A percentile compares a stretch with the other conserved stretches of the same genome.
These are phyloP conservation scores for Tricholauxania praeusta DNA, from an alignment of 2,888 invertebrate species.

Conservation along the genomic window DNA sequence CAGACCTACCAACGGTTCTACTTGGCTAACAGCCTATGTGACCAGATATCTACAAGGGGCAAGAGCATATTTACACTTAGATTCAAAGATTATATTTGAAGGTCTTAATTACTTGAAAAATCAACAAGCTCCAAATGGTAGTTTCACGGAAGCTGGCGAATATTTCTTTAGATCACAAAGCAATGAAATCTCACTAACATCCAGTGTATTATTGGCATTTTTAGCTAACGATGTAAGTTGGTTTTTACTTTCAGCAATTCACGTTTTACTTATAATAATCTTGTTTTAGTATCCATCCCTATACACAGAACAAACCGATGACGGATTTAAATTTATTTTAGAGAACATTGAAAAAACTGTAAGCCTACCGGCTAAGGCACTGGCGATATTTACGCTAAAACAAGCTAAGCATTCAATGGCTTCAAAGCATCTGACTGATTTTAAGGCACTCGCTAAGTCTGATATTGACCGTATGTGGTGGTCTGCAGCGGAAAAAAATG, in stretches of 20 bases:
- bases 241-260: constrained; percentile 48
- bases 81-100: constrained; percentile 74
- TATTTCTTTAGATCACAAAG: constrained; percentile 77
- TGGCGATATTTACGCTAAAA: constrained; percentile 83
- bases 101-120: constrained; percentile 79
- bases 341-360: constrained; percentile 74
- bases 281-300: background rate
- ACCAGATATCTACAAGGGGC: constrained; percentile 81
- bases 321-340: constrained; percentile 81
- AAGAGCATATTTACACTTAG: constrained; percentile 76
- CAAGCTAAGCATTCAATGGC: constrained; percentile 79
- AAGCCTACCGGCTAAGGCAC: constrained; percentile 80
- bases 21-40: constrained; percentile 88
- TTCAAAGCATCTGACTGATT: constrained; percentile 59
- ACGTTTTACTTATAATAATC: constrained; percentile 35
- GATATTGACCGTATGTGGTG: constrained; percentile 82
- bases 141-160: constrained; percentile 82
- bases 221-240: constrained; percentile 73
- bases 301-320: constrained; percentile 77
- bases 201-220: constrained; percentile 80
- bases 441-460: constrained; percentile 72
- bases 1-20: constrained; percentile 72
- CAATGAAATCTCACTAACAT: constrained; percentile 80
- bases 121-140: constrained; percentile 79
- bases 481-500: constrained; percentile 73